Conservation (phyloP, 2,888 invertebrate genomes). For the Plusia festucae region DNA sequence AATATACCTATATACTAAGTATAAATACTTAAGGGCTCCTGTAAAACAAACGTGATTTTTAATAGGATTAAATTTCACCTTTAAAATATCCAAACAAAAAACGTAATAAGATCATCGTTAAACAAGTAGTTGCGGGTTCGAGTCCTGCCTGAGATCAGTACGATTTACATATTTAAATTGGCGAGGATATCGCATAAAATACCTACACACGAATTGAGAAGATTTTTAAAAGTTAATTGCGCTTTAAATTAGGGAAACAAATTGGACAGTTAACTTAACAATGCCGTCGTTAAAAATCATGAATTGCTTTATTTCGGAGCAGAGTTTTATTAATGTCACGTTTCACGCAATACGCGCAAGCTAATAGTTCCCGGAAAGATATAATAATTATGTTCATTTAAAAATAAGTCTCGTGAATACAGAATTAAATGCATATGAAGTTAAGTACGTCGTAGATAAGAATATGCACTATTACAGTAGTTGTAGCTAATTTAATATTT, state of each 20-base stretch:
- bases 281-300: neutral
- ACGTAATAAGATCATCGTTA: too few species aligned
- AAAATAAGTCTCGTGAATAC: conserved; percentile 13
- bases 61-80: too few species aligned
- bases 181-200: too few species aligned
- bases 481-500: neutral
- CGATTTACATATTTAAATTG: too few species aligned
- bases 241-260: neutral
- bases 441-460: neutral
- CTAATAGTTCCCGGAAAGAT: conserved; percentile 14
- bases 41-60: too few species aligned
- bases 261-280: neutral
- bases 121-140: too few species aligned
- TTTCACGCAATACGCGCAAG: conserved; percentile 6
- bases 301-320: neutral
- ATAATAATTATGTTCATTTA: neutral
- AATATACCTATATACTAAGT: too few species aligned
- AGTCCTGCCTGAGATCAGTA: too few species aligned
- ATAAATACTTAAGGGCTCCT: too few species aligned
- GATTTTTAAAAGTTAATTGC: neutral
- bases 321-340: neutral
- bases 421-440: neutral
- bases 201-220: too few species aligned
- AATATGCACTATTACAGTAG: neutral
- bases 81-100: too few species aligned